phyloP scores from a whole-genome alignment of 2,797 vertebrate genomes.

The Amniataba percoides region DNA sequence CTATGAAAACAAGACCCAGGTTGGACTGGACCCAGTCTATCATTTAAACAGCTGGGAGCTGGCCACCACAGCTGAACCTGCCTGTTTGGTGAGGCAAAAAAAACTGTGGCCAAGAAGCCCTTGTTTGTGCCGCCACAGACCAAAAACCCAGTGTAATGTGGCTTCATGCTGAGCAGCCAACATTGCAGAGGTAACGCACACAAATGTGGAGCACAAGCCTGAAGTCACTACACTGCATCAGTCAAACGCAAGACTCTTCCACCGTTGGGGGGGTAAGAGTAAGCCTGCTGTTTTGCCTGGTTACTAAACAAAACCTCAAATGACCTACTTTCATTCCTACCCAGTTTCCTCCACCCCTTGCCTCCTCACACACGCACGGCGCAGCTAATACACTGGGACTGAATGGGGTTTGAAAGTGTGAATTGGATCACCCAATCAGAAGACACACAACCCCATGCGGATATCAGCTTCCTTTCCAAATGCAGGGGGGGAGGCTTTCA shows the following conservation, averaged over 20 bases:
- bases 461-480: slow-evolving; percentile 63
- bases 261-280: slow-evolving; percentile 59
- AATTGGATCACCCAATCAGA: slow-evolving; percentile 67
- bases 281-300: slow-evolving; percentile 78
- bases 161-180: slow-evolving; percentile 28
- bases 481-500: slow-evolving; percentile 48
- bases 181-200: slow-evolving; percentile 45
- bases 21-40: not conserved
- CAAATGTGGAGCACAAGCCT: slow-evolving; percentile 50
- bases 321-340: slow-evolving; percentile 82
- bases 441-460: slow-evolving; percentile 55
- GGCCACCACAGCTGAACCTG: not conserved
- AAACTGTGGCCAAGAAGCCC: not conserved
- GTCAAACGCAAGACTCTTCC: slow-evolving; percentile 56
- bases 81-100: slow-evolving; percentile 30
- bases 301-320: slow-evolving; percentile 80
- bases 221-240: slow-evolving; percentile 49
- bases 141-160: slow-evolving; percentile 38
- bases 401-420: slow-evolving; percentile 63
- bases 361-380: slow-evolving; percentile 60
- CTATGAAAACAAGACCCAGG: slow-evolving; percentile 8
- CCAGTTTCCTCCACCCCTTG: slow-evolving; percentile 61
- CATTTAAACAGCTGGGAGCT: slow-evolving; percentile 15
- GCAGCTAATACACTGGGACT: slow-evolving; percentile 62
- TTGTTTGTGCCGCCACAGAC: slow-evolving; percentile 33